Conservation (phyloP, 2,888 invertebrate species). For the Criorhina ranunculi region DNA sequence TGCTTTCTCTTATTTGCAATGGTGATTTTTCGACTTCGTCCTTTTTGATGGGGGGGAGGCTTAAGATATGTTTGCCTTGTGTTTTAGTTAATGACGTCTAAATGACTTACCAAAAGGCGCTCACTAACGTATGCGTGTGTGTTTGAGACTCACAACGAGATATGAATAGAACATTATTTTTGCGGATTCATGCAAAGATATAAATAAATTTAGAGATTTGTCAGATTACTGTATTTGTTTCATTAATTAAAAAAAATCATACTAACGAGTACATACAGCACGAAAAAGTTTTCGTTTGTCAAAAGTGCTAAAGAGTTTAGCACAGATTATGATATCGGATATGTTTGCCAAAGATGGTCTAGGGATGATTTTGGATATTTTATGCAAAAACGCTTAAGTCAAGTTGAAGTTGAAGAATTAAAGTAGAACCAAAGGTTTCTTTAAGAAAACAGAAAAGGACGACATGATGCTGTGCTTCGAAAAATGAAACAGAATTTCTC, state of each 20-base stretch:
- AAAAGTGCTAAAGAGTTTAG: neutral
- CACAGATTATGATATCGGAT: constrained; percentile 27
- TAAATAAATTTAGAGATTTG: constrained; percentile 73
- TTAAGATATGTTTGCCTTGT: constrained; percentile 57
- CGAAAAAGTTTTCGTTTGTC: neutral
- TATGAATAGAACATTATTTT: constrained; percentile 61
- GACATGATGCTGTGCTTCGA: no score
- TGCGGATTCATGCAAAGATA: constrained; percentile 56
- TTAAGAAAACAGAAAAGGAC: no score
- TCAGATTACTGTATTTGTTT: constrained; percentile 54
- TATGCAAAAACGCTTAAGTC: no score
- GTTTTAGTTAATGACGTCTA: constrained; percentile 64
- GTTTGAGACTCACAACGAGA: constrained; percentile 30
- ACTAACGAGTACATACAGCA: neutral
- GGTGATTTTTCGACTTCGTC: constrained; percentile 15
- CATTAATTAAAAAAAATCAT: constrained; percentile 42
- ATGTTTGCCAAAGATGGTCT: constrained; percentile 15
- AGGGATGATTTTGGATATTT: neutral
- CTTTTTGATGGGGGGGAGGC: constrained; percentile 10
- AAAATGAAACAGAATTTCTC: no score
- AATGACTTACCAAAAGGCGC: constrained; percentile 61
- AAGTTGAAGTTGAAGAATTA: no score
- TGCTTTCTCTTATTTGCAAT: constrained; percentile 15
- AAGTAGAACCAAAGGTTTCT: no score
- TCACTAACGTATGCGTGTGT: constrained; percentile 23